These are phyloP conservation scores for Nymphicus hollandicus DNA, from an alignment of 2,113 vertebrate genomes.

Conservation along the genomic window DNA sequence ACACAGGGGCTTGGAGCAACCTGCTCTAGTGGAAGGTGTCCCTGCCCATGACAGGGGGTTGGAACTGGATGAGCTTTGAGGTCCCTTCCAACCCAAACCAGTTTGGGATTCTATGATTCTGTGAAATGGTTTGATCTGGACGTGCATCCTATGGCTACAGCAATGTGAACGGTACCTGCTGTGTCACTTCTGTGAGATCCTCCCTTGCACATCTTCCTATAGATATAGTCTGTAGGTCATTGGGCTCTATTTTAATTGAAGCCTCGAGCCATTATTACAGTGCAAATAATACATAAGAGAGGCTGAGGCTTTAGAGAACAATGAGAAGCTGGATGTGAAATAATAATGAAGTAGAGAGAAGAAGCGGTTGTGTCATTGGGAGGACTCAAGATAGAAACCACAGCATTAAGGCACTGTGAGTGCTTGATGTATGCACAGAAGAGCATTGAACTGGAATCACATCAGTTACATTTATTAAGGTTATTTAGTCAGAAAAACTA, in stretches of 20 bases:
- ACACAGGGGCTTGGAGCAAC: background rate
- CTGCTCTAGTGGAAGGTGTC: background rate
- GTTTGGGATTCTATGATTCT: background rate
- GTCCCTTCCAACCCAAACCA: background rate
- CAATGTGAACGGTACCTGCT: background rate
- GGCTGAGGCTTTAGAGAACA: background rate
- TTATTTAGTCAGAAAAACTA: background rate
- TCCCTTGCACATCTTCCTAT: background rate
- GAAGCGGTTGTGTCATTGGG: background rate
- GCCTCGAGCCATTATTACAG: background rate
- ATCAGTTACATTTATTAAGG: background rate
- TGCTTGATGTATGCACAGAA: background rate
- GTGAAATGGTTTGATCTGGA: background rate
- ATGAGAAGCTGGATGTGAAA: background rate
- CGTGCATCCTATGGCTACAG: background rate
- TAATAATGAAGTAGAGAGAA: background rate
- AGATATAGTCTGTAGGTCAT: background rate
- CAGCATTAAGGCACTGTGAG: background rate
- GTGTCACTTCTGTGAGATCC: background rate
- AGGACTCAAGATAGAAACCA: background rate
- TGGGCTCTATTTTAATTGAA: background rate
- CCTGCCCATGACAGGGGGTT: background rate
- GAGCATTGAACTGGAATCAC: background rate
- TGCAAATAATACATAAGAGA: background rate
- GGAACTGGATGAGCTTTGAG: background rate